These are phyloP conservation scores for Myotis pilosus DNA, from an alignment of 2,797 vertebrate species.

Conservation along the genomic window DNA sequence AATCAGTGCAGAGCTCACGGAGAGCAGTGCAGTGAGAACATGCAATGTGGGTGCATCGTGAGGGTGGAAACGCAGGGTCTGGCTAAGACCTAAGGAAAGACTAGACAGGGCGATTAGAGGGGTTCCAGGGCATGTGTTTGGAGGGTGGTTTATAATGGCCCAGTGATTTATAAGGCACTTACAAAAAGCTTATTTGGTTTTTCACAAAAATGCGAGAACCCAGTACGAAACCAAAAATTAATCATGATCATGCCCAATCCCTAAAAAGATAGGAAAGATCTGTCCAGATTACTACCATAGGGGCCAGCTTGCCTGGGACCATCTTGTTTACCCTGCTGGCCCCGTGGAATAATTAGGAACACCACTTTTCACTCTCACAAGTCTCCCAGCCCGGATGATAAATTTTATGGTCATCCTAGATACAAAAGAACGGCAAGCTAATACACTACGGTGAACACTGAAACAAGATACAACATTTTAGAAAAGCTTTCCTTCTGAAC, in stretches of 20 bases:
- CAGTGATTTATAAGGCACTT: background rate
- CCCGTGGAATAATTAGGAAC: background rate
- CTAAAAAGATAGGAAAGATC: background rate
- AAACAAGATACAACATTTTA: background rate
- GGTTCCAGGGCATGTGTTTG: background rate
- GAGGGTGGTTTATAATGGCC: background rate
- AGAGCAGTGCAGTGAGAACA: background rate
- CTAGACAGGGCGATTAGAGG: too few relatives aligned
- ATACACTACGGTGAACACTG: background rate
- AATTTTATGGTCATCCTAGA: background rate
- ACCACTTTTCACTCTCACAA: background rate
- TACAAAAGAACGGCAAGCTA: background rate
- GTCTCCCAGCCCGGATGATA: background rate
- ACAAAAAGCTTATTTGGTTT: background rate
- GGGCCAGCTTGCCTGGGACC: background rate
- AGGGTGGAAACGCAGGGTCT: background rate
- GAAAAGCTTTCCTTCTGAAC: background rate
- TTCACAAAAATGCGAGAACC: background rate
- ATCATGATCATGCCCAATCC: background rate
- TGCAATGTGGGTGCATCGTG: fast-evolving
- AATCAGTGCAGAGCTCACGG: background rate
- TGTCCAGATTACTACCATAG: background rate
- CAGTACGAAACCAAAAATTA: background rate
- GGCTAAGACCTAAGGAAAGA: background rate
- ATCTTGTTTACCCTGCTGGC: background rate